Base-by-base conservation (phyloP, 2,113 vertebrate genomes). In the Falco punctatus region DNA sequence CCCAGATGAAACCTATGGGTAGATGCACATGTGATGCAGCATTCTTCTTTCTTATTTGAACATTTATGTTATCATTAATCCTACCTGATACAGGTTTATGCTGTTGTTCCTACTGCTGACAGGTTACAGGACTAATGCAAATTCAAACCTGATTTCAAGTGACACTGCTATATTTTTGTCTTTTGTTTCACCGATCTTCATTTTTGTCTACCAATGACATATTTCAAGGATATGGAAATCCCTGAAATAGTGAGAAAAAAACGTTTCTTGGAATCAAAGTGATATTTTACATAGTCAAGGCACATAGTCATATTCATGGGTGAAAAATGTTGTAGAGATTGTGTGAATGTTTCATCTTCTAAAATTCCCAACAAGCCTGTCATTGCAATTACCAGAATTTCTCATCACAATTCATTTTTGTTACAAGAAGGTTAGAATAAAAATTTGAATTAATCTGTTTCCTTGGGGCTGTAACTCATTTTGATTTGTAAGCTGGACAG, bases 41-140 rank as follows among this genome's bases (percentile, higher is more conserved):
- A 54, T 13, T 46, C 11, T n/a, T 77, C 23, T 52, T 67, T 82
- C 35, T 85, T 51, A 38, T 81, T 40, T 79, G 57, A 81, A 42
- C 13, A 51, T 6, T 71, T 51, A 44, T 4, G 8, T 8, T 59
- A 3, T 10, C 1, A 0, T 24, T 70, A 35, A 91, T 59, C 46
- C 32, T 6, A 1, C 33, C 2, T 7, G 30, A 62, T 33, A 51
- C 5, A 74, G 6, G 10, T 78, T 92, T 49, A 49, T 62, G 11
- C 18, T 55, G 14, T 28, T 90, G 9, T 38, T 64, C n/a, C 51
- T 44, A 32, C 26, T 70, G 33, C 11, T 57, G 46, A 54, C 12
- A 73, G 5, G 10, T 61, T 83, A 49, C 11, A 73, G 13, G 51
- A 57, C 28, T 69, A 69, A 75, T 9, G 13, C 0, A 1, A 57